Evolutionary conservation across 2,797 vertebrate genomes (phyloP).

Genomic region (Eurystomus glaucurus): DNA sequence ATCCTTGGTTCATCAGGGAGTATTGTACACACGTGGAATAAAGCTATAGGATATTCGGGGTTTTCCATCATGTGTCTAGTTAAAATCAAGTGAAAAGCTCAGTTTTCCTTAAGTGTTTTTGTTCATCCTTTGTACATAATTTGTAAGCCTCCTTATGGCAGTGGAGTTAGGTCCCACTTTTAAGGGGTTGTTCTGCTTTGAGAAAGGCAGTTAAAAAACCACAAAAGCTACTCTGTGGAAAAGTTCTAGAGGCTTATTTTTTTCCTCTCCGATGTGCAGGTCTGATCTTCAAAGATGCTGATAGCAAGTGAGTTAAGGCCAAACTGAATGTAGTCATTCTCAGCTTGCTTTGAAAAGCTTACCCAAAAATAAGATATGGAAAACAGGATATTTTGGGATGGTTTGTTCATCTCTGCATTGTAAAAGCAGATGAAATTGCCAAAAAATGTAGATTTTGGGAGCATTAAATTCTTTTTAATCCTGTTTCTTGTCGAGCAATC

Average conservation of each 20-base stretch:
- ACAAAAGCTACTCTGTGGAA: neutral
- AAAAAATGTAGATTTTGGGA: neutral
- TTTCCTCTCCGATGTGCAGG: rapidly evolving
- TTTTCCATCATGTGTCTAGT: neutral
- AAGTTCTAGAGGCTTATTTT: neutral
- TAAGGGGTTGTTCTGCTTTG: neutral
- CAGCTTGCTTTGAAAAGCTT: neutral
- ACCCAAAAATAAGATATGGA: neutral
- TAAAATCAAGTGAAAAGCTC: neutral
- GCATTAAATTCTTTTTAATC: neutral
- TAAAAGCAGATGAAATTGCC: neutral
- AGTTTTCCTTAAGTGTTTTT: neutral
- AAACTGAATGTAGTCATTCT: neutral
- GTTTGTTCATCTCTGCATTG: neutral
- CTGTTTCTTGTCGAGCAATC: neutral
- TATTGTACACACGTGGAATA: neutral
- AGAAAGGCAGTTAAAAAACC: neutral
- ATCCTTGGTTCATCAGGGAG: neutral
- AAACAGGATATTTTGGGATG: neutral
- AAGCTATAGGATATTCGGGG: neutral
- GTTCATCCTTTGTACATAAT: neutral
- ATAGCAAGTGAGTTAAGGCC: neutral
- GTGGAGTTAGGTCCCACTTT: neutral
- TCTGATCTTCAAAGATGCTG: neutral
- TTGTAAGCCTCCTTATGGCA: neutral